A percentile compares a stretch with the other conserved stretches of the same genome.
Conservation (phyloP, 2,113 vertebrate species). For the Coracopsis vasa region DNA sequence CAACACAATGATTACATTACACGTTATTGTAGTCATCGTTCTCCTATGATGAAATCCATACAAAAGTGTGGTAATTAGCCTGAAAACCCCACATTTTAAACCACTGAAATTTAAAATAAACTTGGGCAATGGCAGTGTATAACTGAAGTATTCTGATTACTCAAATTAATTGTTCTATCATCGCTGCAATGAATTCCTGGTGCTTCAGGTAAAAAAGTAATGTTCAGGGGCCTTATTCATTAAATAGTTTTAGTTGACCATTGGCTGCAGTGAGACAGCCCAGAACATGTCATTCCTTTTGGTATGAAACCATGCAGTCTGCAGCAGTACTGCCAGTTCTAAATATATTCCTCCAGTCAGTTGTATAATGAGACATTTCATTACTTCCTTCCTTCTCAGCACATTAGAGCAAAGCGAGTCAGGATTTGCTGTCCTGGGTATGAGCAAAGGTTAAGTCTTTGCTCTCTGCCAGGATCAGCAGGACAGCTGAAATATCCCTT, state of each 20-base stretch:
- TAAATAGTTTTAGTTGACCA: not conserved
- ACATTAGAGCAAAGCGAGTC: not conserved
- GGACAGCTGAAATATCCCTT: not conserved
- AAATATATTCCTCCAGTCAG: not conserved
- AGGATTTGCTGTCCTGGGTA: not conserved
- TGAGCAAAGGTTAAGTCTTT: conserved; percentile 7
- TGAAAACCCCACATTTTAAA: not conserved
- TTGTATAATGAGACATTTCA: conserved; percentile 26
- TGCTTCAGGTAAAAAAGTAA: not conserved
- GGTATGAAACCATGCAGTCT: not conserved
- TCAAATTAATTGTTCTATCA: not conserved
- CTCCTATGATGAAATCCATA: not conserved
- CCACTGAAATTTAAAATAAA: not conserved
- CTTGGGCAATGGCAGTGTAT: not conserved
- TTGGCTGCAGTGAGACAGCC: not conserved
- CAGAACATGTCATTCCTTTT: not conserved
- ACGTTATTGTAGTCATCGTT: not conserved
- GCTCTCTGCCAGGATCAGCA: not conserved
- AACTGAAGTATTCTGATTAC: not conserved
- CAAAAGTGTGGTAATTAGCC: not conserved
- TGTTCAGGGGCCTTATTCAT: not conserved
- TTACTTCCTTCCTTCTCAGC: conserved; percentile 43
- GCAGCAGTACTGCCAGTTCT: not conserved
- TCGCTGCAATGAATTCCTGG: not conserved
- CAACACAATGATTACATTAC: not conserved